Base-by-base conservation (phyloP, 2,113 vertebrate genomes). In the Halichoerus grypus region DNA sequence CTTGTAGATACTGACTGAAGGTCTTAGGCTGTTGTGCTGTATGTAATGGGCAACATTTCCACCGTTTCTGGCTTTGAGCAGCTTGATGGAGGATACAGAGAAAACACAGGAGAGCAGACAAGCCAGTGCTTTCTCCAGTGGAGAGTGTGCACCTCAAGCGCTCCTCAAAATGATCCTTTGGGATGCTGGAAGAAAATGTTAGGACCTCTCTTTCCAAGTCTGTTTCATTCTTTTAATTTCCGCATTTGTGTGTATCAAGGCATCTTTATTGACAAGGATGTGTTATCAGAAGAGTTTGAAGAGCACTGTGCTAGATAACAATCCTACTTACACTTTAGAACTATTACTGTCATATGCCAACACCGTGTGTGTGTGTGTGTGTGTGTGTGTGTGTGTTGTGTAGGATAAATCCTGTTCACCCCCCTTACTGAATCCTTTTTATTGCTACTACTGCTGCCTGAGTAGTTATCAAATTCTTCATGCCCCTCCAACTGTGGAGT, bases 161-260 rank as follows among this genome's bases (percentile, higher is more conserved):
- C 39, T 53, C 4, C 5, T 6, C 24, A 18, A 89, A 24, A 18
- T 8, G 8, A 22, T 77, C 28, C 21, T 31, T 4, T 69, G 49
- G 19, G 19, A 28, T 21, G 18, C 55, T 71, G 55, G 63, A 31
- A 84, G 33, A 53, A 61, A 84, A 72, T 83, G 33, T 31, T 93
- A 82, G 72, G 59, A 79, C 16, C 2, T 90, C 24, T 59, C 24
- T 46, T 63, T 42, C 2, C 71, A 85, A 81, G 63, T 87, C 63
- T 65, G n/a, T 36, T 96, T 90, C 33, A 76, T 63, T 72, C 42
- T 85, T 90, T 91, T 74, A 69, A 55, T 95, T 91, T 84, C 33
- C 31, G 31, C 24, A 61, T 65, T 74, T 24, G 24, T 63, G 5
- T 1, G 3, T 93, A 84, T 53, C 18, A 74, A 69, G 61, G 16